phyloP scores from a whole-genome alignment of 2,888 invertebrate genomes.

The Caradrina kadenii region DNA sequence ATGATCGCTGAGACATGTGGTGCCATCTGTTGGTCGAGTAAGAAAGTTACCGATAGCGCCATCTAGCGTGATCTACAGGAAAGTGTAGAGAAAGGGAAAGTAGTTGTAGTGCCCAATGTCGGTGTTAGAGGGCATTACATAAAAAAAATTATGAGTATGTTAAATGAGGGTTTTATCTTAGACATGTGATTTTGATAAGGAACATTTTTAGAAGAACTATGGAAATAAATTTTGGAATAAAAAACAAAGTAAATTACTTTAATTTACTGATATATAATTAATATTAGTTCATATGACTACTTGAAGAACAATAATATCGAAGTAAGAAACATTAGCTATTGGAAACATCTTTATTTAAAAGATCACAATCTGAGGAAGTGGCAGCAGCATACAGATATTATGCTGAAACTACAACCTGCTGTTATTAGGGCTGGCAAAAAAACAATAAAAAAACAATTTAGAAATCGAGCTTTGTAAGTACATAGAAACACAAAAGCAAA shows the following conservation, averaged over 20 bases:
- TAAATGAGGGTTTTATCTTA: too few relatives aligned
- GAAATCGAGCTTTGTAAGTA: not conserved
- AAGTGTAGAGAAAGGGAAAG: constrained; percentile 41
- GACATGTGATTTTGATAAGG: not conserved
- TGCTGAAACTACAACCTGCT: constrained; percentile 45
- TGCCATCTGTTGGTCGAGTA: constrained; percentile 73
- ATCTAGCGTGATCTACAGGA: constrained; percentile 47
- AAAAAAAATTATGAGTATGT: not conserved
- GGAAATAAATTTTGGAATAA: not conserved
- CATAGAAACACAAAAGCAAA: not conserved
- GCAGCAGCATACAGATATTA: constrained; percentile 35
- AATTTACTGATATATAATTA: constrained; percentile 17
- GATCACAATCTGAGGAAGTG: constrained; percentile 52
- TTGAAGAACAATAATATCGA: constrained; percentile 20
- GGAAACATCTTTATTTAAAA: constrained; percentile 44
- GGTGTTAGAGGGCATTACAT: constrained; percentile 67
- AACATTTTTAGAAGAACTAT: not conserved
- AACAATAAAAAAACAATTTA: not conserved
- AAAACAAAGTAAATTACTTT: constrained; percentile 5
- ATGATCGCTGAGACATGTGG: constrained; percentile 46
- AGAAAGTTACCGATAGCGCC: constrained; percentile 28
- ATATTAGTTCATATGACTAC: constrained; percentile 8
- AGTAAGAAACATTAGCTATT: constrained; percentile 37
- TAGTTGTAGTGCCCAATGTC: constrained; percentile 27
- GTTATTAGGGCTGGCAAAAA: constrained; percentile 35